Conservation (phyloP, 2,797 vertebrate genomes). For the Chanos chanos region DNA sequence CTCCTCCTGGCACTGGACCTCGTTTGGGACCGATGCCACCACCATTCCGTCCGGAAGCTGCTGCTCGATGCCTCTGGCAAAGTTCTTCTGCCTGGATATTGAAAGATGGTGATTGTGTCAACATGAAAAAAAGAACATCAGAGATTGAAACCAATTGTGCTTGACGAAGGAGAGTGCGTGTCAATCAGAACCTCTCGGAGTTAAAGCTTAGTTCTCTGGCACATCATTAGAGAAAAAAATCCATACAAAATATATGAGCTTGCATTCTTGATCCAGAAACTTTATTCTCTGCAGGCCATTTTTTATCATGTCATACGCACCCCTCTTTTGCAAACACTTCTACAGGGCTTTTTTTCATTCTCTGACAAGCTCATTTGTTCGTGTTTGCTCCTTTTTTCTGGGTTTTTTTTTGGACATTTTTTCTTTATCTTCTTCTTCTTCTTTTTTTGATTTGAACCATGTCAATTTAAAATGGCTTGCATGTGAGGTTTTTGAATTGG, state of each 20-base stretch:
- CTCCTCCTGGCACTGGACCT: conserved; percentile 94
- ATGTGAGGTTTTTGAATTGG: too few relatives aligned
- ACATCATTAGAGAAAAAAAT: conserved; percentile 41
- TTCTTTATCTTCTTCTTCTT: too few relatives aligned
- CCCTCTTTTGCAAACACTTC: conserved; percentile 40
- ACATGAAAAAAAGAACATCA: conserved; percentile 37
- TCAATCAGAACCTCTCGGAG: conserved; percentile 11
- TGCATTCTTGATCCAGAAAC: conserved; percentile 31
- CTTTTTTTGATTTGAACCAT: conserved; percentile 33
- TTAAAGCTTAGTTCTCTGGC: conserved; percentile 23
- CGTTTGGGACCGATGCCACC: conserved; percentile 88
- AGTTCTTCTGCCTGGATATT: conserved; percentile 88
- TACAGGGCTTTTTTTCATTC: conserved; percentile 19
- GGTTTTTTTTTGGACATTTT: not conserved
- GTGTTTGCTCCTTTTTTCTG: not conserved
- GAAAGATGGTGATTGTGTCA: conserved; percentile 21
- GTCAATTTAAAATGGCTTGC: conserved; percentile 45
- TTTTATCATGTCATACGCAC: conserved; percentile 49
- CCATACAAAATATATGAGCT: conserved; percentile 32
- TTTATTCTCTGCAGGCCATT: conserved; percentile 39
- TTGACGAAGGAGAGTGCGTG: not conserved
- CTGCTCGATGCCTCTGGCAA: conserved; percentile 92
- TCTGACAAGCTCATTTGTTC: conserved; percentile 38
- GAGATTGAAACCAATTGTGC: not conserved
- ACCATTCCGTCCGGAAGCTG: conserved; percentile 94